Evolutionary conservation across 2,797 vertebrate genomes (phyloP).

Genomic region (Nasua narica): DNA sequence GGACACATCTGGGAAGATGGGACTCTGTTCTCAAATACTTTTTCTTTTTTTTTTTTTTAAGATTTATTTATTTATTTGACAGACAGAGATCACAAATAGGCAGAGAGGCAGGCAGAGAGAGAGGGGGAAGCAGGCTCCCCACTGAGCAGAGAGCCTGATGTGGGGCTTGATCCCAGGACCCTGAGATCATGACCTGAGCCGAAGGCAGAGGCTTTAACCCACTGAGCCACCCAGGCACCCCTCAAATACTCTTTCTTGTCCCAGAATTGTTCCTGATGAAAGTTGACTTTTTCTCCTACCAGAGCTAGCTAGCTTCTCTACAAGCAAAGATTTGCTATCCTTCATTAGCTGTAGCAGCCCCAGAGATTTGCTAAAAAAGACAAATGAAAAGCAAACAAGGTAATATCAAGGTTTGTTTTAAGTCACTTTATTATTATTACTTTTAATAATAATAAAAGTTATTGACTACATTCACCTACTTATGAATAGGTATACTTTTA

Average conservation of each 20-base stretch:
- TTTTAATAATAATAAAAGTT: background rate
- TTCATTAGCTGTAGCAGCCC: background rate
- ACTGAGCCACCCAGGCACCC: too few species aligned
- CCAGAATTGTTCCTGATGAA: background rate
- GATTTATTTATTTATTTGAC: too few species aligned
- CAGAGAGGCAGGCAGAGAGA: too few species aligned
- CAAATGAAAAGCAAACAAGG: background rate
- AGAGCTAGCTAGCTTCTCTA: background rate
- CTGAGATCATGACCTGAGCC: too few species aligned
- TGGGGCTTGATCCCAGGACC: too few species aligned
- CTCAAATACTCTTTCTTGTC: background rate
- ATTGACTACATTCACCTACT: background rate
- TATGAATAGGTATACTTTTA: background rate
- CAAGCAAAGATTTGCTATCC: background rate
- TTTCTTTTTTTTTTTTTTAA: too few species aligned
- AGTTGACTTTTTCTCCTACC: background rate
- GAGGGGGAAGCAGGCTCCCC: too few species aligned
- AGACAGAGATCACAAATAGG: too few species aligned
- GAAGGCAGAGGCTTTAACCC: too few species aligned
- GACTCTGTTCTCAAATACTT: background rate
- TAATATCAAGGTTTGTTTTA: background rate
- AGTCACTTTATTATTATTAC: background rate
- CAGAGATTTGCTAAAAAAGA: slow-evolving; percentile 5
- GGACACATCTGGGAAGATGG: background rate
- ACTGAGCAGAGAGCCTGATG: too few species aligned